Evolutionary conservation across 2,888 invertebrate genomes (phyloP).

Genomic region (Leptopilina myrica): DNA sequence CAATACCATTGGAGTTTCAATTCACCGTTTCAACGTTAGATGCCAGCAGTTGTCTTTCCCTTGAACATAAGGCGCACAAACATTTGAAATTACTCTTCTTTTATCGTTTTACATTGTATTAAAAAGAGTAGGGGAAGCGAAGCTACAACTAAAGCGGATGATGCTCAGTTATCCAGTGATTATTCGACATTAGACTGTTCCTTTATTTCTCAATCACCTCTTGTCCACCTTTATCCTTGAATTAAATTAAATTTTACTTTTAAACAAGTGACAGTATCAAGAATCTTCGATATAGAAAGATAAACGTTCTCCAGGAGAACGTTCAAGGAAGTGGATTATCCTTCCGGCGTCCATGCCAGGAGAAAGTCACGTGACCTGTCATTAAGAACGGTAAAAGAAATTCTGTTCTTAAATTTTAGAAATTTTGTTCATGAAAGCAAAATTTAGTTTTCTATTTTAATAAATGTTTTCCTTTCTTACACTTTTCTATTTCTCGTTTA

Average conservation of each 20-base stretch:
- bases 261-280: not conserved
- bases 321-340: conserved; percentile 60
- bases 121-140: conserved; percentile 64
- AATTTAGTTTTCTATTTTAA: too few relatives aligned
- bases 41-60: conserved; percentile 64
- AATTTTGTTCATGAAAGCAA: too few relatives aligned
- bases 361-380: conserved; percentile 60
- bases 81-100: conserved; percentile 66
- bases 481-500: too few relatives aligned
- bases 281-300: conserved; percentile 4
- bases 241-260: not conserved
- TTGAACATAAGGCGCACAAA: conserved; percentile 48
- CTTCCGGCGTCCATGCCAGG: conserved; percentile 63
- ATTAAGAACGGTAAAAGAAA: conserved; percentile 62
- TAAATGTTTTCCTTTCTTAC: too few relatives aligned
- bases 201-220: conserved; percentile 52
- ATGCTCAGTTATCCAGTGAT: conserved; percentile 73
- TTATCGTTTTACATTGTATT: conserved; percentile 70
- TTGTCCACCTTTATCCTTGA: conserved; percentile 42
- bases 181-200: conserved; percentile 69
- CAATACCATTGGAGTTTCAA: not conserved
- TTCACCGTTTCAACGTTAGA: conserved; percentile 53
- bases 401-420: not conserved
- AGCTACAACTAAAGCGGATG: conserved; percentile 62
- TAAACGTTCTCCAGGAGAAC: conserved; percentile 49